A percentile compares a stretch with the other conserved stretches of the same genome.
phyloP scores from a whole-genome alignment of 2,888 invertebrate genomes.

The Diloba caeruleocephala region DNA sequence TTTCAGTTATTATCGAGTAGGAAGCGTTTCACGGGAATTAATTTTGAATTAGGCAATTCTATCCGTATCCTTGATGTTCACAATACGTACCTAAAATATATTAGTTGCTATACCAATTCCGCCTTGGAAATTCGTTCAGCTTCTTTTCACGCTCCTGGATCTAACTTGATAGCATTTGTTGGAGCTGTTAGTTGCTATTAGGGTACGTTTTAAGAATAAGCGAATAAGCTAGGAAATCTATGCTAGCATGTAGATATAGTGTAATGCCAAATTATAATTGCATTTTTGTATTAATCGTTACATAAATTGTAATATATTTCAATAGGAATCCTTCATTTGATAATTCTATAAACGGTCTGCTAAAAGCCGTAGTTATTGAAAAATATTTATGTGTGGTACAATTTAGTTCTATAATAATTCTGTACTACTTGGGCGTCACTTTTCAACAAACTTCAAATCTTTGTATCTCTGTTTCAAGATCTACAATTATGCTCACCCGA shows the following conservation, averaged over 20 bases:
- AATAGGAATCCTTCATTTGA: too few relatives aligned
- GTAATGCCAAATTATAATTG: too few relatives aligned
- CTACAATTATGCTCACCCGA: not conserved
- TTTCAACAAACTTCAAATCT: slow-evolving; percentile 9
- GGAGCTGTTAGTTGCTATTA: slow-evolving; percentile 3
- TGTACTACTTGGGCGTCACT: slow-evolving; percentile 8
- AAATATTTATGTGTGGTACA: too few relatives aligned
- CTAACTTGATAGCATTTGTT: slow-evolving; percentile 8
- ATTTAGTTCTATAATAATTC: not conserved
- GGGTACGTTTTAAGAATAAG: too few relatives aligned
- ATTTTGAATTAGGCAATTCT: slow-evolving; percentile 29
- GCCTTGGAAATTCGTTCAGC: slow-evolving; percentile 10
- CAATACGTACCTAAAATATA: not conserved
- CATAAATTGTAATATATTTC: too few relatives aligned
- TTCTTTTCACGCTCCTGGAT: slow-evolving; percentile 9
- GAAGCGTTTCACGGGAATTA: slow-evolving; percentile 22
- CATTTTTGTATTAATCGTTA: too few relatives aligned
- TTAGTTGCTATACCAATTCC: slow-evolving; percentile 1
- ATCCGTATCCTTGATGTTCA: slow-evolving; percentile 1
- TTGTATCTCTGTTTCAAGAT: slow-evolving; percentile 1
- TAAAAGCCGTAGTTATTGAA: too few relatives aligned
- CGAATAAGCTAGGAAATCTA: too few relatives aligned
- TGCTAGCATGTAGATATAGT: too few relatives aligned
- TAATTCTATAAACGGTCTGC: too few relatives aligned
- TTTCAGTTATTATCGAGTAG: slow-evolving; percentile 10